phyloP scores from a whole-genome alignment of 2,888 invertebrate species.

The Mesochorus sp. region DNA sequence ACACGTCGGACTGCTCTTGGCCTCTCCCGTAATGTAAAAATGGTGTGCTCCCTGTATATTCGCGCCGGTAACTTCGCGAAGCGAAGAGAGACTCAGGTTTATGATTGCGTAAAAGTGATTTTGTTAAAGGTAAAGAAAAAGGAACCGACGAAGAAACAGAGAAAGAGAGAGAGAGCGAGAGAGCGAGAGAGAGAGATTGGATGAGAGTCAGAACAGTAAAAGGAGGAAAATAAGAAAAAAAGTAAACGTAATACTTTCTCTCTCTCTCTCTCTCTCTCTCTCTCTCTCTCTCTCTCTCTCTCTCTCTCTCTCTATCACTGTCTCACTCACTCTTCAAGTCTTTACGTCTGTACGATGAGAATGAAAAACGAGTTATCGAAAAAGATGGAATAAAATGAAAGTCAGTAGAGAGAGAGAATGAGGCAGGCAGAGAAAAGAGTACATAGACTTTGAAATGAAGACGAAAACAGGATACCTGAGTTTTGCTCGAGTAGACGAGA shows the following conservation, averaged over 20 bases:
- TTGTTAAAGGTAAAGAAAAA: constrained; percentile 52
- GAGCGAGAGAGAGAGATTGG: constrained; percentile 6
- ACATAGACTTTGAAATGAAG: constrained; percentile 34
- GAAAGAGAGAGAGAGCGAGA: constrained; percentile 23
- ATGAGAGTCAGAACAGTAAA: background rate
- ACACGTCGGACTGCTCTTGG: constrained; percentile 23
- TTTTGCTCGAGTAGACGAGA: constrained; percentile 51
- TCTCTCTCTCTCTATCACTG: too few species aligned
- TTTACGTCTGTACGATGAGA: constrained; percentile 11
- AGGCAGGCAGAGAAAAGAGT: too few species aligned
- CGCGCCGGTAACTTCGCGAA: constrained; percentile 35
- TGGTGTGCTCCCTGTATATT: constrained; percentile 56
- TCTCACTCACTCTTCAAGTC: too few species aligned
- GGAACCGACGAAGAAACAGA: constrained; percentile 12
- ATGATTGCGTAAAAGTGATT: constrained; percentile 65
- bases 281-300: too few species aligned
- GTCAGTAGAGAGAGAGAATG: background rate
- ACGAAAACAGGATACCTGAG: constrained; percentile 22
- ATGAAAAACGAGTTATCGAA: constrained; percentile 44
- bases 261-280: too few species aligned
- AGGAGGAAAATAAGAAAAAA: constrained; percentile 15
- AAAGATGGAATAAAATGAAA: constrained; percentile 23
- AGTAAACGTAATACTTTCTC: constrained; percentile 50
- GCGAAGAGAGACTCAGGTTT: constrained; percentile 62
- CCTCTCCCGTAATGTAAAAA: constrained; percentile 44